phyloP scores from a whole-genome alignment of 2,113 vertebrate species.

The Aleadryas rufinucha region DNA sequence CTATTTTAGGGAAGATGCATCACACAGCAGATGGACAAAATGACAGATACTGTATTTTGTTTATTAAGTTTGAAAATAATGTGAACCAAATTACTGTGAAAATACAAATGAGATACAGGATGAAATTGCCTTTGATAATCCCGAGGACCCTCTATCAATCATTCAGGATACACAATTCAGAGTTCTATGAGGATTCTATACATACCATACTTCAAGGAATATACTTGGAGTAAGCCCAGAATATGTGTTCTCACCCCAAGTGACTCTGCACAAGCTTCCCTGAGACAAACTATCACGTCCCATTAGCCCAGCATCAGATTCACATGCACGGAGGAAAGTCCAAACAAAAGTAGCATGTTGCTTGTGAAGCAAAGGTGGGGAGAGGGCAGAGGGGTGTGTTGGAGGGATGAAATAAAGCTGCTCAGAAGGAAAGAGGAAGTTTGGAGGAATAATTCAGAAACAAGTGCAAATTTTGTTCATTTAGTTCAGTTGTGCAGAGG shows the following conservation, averaged over 20 bases:
- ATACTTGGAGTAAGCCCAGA: neutral
- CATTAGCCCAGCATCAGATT: neutral
- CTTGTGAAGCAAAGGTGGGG: neutral
- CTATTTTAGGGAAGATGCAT: conserved; percentile 22
- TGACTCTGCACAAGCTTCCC: neutral
- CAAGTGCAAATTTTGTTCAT: neutral
- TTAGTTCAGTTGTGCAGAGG: neutral
- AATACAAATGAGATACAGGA: neutral
- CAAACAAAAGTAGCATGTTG: neutral
- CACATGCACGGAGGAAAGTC: neutral
- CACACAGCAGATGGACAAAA: conserved; percentile 35
- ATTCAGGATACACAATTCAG: neutral
- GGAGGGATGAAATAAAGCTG: neutral
- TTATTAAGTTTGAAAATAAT: conserved; percentile 40
- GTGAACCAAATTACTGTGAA: neutral
- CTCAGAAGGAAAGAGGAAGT: neutral
- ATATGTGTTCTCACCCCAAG: neutral
- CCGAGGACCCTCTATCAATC: neutral
- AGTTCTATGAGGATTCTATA: neutral
- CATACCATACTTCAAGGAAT: neutral
- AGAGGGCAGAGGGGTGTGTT: neutral
- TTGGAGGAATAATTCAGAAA: neutral
- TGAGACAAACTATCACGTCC: neutral
- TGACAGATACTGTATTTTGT: conserved; percentile 20
- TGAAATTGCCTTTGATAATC: neutral